Evolutionary conservation across 64 coral and sea anemone species (phyloP).

Genomic region (Pachyseris speciosa): DNA sequence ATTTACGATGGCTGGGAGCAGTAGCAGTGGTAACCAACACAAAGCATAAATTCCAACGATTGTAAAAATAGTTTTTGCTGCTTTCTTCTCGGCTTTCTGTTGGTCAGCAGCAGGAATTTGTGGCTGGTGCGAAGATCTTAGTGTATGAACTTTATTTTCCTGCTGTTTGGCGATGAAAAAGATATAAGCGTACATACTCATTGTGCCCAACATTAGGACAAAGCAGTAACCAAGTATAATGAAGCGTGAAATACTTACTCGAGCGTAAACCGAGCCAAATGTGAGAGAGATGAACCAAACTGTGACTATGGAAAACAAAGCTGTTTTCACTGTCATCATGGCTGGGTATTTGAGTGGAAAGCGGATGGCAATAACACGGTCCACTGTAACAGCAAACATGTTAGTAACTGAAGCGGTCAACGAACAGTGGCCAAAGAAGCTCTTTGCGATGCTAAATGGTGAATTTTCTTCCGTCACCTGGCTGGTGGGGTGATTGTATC

Average conservation of each 20-base stretch:
- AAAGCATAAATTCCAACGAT: slow-evolving; percentile 5
- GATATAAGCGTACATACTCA: slow-evolving; percentile 11
- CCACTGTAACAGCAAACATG: slow-evolving; percentile 6
- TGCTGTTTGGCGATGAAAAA: neutral
- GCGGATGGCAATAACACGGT: slow-evolving; percentile 15
- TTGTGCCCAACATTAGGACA: neutral
- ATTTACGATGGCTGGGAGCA: neutral
- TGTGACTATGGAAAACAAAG: neutral
- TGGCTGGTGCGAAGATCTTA: neutral
- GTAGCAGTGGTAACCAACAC: neutral
- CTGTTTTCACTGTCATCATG: neutral
- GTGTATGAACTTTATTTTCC: slow-evolving; percentile 9
- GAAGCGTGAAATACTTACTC: neutral
- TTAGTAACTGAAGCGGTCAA: neutral
- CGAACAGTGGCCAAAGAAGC: neutral
- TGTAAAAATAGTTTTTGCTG: slow-evolving; percentile 1
- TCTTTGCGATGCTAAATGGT: neutral
- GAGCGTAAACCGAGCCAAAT: neutral
- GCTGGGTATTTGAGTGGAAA: neutral
- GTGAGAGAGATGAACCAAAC: slow-evolving; percentile 9
- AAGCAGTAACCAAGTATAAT: neutral
- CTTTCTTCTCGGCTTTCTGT: neutral
- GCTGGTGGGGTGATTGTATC: neutral
- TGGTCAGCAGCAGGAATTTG: neutral
- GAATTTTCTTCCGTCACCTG: neutral